Evolutionary conservation across 2,888 invertebrate species (phyloP).

Genomic region (Cataglyphis albicans): DNA sequence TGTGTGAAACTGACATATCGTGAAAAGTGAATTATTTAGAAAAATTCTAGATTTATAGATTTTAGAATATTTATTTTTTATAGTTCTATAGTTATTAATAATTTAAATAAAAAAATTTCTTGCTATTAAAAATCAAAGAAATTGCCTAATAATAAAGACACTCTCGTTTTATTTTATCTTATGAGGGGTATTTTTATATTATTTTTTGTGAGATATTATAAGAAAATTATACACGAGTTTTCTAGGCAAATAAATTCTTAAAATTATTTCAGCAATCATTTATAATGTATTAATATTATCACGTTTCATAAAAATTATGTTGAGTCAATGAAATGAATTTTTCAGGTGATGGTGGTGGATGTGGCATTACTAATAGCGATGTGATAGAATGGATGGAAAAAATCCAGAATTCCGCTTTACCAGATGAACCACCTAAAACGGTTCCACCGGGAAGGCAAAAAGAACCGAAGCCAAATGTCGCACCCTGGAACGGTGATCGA

Average conservation of each 20-base stretch:
- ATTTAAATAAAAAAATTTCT: not conserved
- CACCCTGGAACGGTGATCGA: conserved; percentile 77
- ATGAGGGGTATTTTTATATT: not conserved
- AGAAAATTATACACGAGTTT: not conserved
- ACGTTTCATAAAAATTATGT: not conserved
- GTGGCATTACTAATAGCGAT: conserved; percentile 93
- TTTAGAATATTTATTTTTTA: not conserved
- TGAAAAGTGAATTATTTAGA: not conserved
- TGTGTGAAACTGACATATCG: not conserved
- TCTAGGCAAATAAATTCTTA: not conserved
- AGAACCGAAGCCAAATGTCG: conserved; percentile 76
- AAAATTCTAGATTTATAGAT: not conserved
- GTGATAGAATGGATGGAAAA: conserved; percentile 97
- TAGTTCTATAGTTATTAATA: not conserved
- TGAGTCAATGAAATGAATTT: conserved; percentile 1
- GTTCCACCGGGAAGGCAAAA: conserved; percentile 86
- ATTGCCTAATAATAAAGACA: not conserved
- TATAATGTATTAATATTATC: not conserved
- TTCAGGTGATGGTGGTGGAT: conserved; percentile 93
- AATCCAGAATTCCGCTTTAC: conserved; percentile 91
- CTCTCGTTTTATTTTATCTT: not conserved
- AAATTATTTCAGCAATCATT: not conserved
- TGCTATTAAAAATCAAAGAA: not conserved
- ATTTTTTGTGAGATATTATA: not conserved
- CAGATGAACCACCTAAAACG: conserved; percentile 72